Evolutionary conservation across 2,113 vertebrate genomes (phyloP), one percentile per base, ranked within the genome.

Genomic region (Epinephelus moara): DNA sequence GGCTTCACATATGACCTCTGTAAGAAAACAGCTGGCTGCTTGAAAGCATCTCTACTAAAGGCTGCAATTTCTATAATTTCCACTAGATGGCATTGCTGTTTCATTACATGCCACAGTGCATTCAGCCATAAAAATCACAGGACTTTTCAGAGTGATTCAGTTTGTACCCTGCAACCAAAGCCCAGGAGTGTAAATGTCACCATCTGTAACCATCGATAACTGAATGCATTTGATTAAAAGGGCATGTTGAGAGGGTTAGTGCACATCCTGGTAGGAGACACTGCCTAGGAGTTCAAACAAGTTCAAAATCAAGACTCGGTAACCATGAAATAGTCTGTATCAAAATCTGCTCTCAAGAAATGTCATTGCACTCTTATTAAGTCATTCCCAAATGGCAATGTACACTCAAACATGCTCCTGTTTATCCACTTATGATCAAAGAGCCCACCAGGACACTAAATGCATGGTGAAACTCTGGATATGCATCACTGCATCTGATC

Each of bases 1-100:
- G 4, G 3, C 30, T 7, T 45, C 59, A 45, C 14, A 57, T 27
- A 30, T 30, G 1, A 14, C 25, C 25, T 52, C 2, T 49, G 59
- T 9, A 75, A 49, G 12, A 50, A 62, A 62, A 25, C 17, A 71
- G 9, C 6, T 61, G 8, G 8, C 9, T 45, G 42, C 42, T 10
- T 37, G 27, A 0, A 45, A 62, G 21, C 9, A n/a, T 33, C 12
- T 2, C 2, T 19, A 10, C n/a, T 18, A 14, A 21, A 50, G 14
- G 5, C 15, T 86, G 71, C 72, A 40, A 53, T 82, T 76, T 25
- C 0, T n/a, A 6, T 13, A 0, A 23, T 18, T 18, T 63, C 23
- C 88, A 88, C 79, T 80, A 86, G 91, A 75, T 89, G 88, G 81
- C 74, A 82, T 71, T 81, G 75, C 40, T 87, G 82, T n/a, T 68